Evolutionary conservation across 2,797 vertebrate species (phyloP), one percentile per base, ranked within the genome.

Genomic region (Momotus momota): DNA sequence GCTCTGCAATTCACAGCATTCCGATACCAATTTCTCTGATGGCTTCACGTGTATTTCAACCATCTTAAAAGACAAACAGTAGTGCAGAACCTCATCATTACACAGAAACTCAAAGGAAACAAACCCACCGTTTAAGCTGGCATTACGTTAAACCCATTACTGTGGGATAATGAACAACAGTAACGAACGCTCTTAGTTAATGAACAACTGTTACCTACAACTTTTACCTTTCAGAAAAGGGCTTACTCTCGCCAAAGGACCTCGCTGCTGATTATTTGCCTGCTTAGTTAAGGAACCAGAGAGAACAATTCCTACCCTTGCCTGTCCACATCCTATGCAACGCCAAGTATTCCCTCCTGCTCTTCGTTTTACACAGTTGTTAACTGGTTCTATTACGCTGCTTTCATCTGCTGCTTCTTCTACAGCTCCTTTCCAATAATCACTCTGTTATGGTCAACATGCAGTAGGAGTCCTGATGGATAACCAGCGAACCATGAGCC

Each of bases 171-270:
- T 14, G 19, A 75, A 41, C 0, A 0, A 58, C 51, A 40, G 17
- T 51, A 67, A 72, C 25, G 6, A 85, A 49, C 18, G 43, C 27
- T 26, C 46, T 23, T 14, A 43, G 54, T 55, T 58, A n/a, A 62
- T 49, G 14, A 82, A 66, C 27, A 49, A 41, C 27, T 54, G 45
- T 33, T 72, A 82, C 75, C 46, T 22, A 49, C 14, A 88, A 17
- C 10, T 69, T 60, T 2, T 8, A 71, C 35, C 21, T 71, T 65
- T 52, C 51, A 40, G 19, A 7, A 33, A 64, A 67, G 31, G 19
- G 9, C 8, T 92, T 22, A 43, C 10, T 35, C 48, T 67, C 0
- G 2, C 23, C 15, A 0, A 49, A 46, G 29, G 20, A 40, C 16
- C 27, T 41, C 46, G 35, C 35, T 35, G 31, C 6, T 41, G n/a